A percentile compares a stretch with the other conserved stretches of the same genome.
Evolutionary conservation across 2,797 vertebrate species (phyloP).

Genomic region (Sphenopsis melanotis): DNA sequence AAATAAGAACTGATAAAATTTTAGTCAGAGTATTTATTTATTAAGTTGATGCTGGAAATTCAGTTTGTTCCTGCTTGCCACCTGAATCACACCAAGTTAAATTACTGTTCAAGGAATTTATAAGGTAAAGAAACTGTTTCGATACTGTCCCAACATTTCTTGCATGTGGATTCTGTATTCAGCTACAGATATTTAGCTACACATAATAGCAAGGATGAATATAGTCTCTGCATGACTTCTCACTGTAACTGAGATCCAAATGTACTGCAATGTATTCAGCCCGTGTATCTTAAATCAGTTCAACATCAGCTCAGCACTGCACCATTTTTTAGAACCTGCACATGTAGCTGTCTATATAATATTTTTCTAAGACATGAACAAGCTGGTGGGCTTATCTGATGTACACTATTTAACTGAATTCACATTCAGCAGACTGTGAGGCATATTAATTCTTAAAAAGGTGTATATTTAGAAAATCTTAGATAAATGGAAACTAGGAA

Average conservation of each 20-base stretch:
- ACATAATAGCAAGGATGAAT: neutral
- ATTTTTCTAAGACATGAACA: constrained; percentile 4
- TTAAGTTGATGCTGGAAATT: neutral
- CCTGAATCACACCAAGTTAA: neutral
- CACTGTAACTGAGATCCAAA: neutral
- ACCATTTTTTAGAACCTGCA: neutral
- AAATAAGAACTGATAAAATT: constrained; percentile 29
- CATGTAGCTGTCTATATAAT: neutral
- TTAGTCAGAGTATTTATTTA: constrained; percentile 27
- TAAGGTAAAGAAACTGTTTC: neutral
- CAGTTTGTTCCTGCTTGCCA: neutral
- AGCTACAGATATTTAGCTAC: neutral
- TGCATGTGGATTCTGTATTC: neutral
- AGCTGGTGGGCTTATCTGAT: neutral
- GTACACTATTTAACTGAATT: constrained; percentile 2
- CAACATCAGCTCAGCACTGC: neutral
- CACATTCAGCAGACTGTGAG: neutral
- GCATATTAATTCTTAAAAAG: constrained; percentile 4
- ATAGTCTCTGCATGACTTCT: neutral
- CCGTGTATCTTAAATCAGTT: neutral
- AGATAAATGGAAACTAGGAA: neutral
- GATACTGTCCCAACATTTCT: neutral
- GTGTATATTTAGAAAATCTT: neutral
- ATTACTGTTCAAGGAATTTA: neutral
- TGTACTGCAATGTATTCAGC: neutral